These are phyloP conservation scores for Gallinago solitaria DNA, from an alignment of 2,797 vertebrate genomes.

Conservation along the genomic window DNA sequence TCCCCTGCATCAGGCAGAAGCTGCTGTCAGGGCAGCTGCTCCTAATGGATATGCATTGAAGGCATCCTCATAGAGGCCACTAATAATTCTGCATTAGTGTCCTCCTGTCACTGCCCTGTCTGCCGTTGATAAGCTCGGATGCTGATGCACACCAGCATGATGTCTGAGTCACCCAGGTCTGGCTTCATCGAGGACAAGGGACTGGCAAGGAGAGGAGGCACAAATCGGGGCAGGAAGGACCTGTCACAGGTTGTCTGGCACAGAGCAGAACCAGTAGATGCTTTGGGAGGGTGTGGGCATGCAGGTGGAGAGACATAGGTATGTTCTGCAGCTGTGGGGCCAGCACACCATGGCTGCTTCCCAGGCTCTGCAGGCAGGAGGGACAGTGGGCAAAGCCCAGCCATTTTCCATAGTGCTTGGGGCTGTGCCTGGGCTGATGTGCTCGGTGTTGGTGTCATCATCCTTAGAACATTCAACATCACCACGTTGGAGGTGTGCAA, in stretches of 20 bases:
- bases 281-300: neutral
- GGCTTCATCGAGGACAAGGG: neutral
- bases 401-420: neutral
- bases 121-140: neutral
- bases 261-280: neutral
- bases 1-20: neutral
- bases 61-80: neutral
- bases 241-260: neutral
- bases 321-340: neutral
- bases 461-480: neutral
- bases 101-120: neutral
- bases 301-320: neutral
- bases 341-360: accelerated
- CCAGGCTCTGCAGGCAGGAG: neutral
- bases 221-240: neutral
- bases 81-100: neutral
- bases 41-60: neutral
- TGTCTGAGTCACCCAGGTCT: neutral
- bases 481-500: neutral
- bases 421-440: too few relatives aligned
- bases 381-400: neutral
- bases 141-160: accelerated
- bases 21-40: neutral
- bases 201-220: neutral
- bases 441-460: too few relatives aligned